Evolutionary conservation across 2,888 invertebrate genomes (phyloP).

Genomic region (Epinotia bilunana): DNA sequence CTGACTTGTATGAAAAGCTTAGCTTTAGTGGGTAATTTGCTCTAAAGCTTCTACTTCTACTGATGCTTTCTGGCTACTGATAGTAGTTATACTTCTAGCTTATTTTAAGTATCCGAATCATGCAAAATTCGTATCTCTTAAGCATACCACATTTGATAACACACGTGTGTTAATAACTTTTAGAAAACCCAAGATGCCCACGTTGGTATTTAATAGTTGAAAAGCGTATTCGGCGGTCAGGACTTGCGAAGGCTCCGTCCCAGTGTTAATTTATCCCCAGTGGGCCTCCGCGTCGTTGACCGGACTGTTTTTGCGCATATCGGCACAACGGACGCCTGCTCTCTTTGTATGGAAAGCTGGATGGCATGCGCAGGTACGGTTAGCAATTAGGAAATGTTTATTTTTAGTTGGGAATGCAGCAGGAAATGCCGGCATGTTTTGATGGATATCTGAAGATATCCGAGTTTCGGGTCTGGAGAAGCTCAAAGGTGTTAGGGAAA

Average conservation of each 20-base stretch:
- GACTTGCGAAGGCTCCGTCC: conserved; percentile 32
- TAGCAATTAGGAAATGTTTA: conserved; percentile 2
- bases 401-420: background rate
- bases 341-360: conserved; percentile 20
- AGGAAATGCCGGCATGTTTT: background rate
- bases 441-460: too few species aligned
- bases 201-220: background rate
- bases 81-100: too few species aligned
- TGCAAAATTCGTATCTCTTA: background rate
- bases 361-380: conserved; percentile 8
- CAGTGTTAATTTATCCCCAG: conserved; percentile 54
- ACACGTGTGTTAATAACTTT: background rate
- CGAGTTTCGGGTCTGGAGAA: background rate
- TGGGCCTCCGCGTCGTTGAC: conserved; percentile 80
- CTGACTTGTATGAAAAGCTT: too few species aligned
- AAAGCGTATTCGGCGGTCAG: conserved; percentile 13
- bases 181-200: background rate
- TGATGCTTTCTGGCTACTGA: background rate
- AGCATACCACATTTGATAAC: background rate
- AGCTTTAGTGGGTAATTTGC: background rate
- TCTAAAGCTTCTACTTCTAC: background rate
- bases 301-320: conserved; percentile 76
- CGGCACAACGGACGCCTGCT: conserved; percentile 44
- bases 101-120: background rate
- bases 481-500: background rate